Evolutionary conservation across 2,888 invertebrate species (phyloP), one percentile per base, ranked within the genome.

Genomic region (Nymphalis urticae): DNA sequence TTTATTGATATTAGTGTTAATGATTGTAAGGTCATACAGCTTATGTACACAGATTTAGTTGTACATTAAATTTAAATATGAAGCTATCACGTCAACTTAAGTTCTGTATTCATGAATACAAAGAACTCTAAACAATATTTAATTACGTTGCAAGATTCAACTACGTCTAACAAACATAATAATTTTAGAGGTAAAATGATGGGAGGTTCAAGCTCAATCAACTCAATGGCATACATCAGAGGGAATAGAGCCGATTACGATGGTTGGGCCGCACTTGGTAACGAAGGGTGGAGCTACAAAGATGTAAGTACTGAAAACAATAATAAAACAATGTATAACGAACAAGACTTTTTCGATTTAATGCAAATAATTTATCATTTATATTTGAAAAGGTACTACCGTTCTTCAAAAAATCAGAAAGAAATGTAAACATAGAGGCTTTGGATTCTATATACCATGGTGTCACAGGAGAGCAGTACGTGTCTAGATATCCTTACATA

Each of bases 201-300:
- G 92, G 96, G 95, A 0, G 96, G 96, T 0, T 93, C 94, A 0
- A 95, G 95, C 60, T 86, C 94, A 4, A 92, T 95, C 32, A 95
- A 95, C 82, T 94, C 94, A 70, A 88, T 95, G 92, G 93, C 93
- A 0, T 95, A 94, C 78, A 87, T 94, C 19, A 79, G 94, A 74
- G 95, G 94, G 0, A 92, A 92, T 75, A 91, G 84, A 9, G 75
- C 85, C 0, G 95, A 95, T 79, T 95, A 94, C 77, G 94, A 95
- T 75, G 85, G 86, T 21, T 95, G 95, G 95, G 94, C 93, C 0
- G 86, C 84, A 0, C 77, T 92, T 69, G 95, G 94, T 0, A 95
- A 95, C 78, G 80, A 83, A 0, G 95, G 94, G 0, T 95, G 95
- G 95, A 92, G 92, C 51, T 95, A 93, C 73, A 75, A 88, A n/a